Base-by-base conservation (phyloP, 2,888 invertebrate species). In the Hemithea aestivaria region DNA sequence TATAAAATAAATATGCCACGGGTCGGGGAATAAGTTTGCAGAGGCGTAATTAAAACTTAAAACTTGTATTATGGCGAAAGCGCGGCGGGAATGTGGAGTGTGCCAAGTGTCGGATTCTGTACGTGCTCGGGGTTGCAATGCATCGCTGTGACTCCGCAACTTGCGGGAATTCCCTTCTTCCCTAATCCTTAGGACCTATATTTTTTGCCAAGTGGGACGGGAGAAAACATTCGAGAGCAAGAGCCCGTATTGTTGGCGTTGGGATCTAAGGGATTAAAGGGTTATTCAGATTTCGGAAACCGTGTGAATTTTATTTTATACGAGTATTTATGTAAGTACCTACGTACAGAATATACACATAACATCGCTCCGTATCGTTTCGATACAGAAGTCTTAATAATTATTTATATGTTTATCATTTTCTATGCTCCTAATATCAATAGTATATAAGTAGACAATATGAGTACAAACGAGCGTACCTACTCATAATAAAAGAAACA, bases 1-100 rank as follows among this genome's bases (percentile, higher is more conserved):
- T 53, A 50, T 52, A 57, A 57, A 56, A 50, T 52, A 57, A 57
- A 56, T 54, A 56, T 51, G 36, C 49, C 44, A 26, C 63, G 58
- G 58, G 48, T 49, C 56, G 44, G 44, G 32, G 45, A 41, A 58
- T 62, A 68, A 71, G 66, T 69, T 71, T 71, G 58, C 62, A 60
- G 62, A 66, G 55, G 60, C 65, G 80, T 82, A 83, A 85, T 84
- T 84, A 85, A 85, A 84, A 81, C 74, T 83, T 75, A 73, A 76
- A 82, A 76, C 68, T 80, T 74, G 64, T 75, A 74, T 78, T 74
- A 79, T 64, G 64, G 71, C 54, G 44, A 59, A 58, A 64, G 64
- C 65, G 65, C 61, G 65, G 58, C 59, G 66, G 64, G 71, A 64
- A 71, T 73, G 73, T 68, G 73, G 66, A 68, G 71, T 63, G 74